A percentile compares a stretch with the other conserved stretches of the same genome.
These are phyloP conservation scores for Dryocosmus kuriphilus DNA, from an alignment of 2,888 invertebrate species.

Conservation along the genomic window DNA sequence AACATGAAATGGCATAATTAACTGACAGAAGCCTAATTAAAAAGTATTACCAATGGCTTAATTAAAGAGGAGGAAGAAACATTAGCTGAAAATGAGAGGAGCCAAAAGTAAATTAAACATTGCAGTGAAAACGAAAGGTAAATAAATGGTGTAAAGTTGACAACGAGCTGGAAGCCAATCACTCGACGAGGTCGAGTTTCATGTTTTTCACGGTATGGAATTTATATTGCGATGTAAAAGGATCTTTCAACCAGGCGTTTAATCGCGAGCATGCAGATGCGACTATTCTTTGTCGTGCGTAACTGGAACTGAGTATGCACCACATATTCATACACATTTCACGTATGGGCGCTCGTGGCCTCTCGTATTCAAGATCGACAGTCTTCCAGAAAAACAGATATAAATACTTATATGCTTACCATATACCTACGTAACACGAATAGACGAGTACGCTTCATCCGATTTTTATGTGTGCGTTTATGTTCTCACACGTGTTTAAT, in stretches of 20 bases:
- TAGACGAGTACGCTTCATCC: neutral
- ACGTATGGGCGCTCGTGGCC: slow-evolving; percentile 18
- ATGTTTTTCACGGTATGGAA: neutral
- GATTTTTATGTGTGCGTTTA: neutral
- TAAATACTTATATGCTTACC: slow-evolving; percentile 50
- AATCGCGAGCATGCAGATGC: neutral
- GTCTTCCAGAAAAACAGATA: slow-evolving; percentile 54
- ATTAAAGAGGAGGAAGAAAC: neutral
- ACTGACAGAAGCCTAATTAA: neutral
- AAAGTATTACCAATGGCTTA: neutral
- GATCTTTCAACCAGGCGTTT: neutral
- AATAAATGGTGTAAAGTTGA: neutral
- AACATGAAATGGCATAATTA: too few species aligned
- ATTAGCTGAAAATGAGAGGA: neutral
- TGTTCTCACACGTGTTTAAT: slow-evolving; percentile 5
- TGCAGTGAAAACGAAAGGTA: neutral
- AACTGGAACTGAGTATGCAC: neutral
- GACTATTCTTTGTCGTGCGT: slow-evolving; percentile 1
- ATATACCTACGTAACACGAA: neutral
- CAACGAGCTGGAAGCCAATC: neutral
- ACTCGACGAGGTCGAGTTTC: neutral
- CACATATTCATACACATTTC: slow-evolving; percentile 28
- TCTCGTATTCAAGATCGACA: slow-evolving; percentile 28
- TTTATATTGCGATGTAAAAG: slow-evolving; percentile 8
- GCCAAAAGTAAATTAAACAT: neutral